Percentiles rank a stretch among this genome's conserved stretches.
Evolutionary conservation across 1,140 invertebrate genomes (phyloP).

Genomic region (Pygmarrhopalites habei): DNA sequence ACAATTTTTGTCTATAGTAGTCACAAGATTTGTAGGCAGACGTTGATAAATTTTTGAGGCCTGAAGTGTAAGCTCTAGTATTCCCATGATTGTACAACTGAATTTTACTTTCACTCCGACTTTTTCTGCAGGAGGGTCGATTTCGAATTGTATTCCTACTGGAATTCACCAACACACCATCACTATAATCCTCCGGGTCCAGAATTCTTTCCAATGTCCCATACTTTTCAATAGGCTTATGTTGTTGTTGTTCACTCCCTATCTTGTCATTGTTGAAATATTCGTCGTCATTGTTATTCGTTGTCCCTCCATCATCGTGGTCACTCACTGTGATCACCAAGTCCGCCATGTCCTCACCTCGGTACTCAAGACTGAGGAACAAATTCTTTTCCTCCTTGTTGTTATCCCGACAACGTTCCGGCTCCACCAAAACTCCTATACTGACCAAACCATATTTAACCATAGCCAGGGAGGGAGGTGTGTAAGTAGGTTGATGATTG

Average conservation of each 20-base stretch:
- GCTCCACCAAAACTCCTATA: constrained; percentile 16
- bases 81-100: constrained; percentile 8
- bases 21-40: constrained; percentile 18
- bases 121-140: neutral
- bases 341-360: constrained; percentile 11
- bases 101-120: neutral
- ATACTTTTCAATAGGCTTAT: constrained; percentile 3
- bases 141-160: neutral
- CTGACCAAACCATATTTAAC: constrained; percentile 17
- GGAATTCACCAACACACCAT: neutral
- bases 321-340: constrained; percentile 19
- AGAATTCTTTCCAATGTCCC: neutral
- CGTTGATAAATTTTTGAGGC: neutral
- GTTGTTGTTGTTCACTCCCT: neutral
- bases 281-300: neutral
- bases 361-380: constrained; percentile 2
- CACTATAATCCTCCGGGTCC: neutral
- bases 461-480: constrained; percentile 11
- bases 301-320: constrained; percentile 8
- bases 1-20: constrained; percentile 23
- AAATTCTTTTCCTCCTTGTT: neutral
- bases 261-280: neutral
- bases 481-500: neutral
- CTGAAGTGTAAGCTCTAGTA: constrained; percentile 1
- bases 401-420: neutral